These are phyloP conservation scores for Paradoxurus hermaphroditus DNA, from an alignment of 2,113 vertebrate species.

Conservation along the genomic window DNA sequence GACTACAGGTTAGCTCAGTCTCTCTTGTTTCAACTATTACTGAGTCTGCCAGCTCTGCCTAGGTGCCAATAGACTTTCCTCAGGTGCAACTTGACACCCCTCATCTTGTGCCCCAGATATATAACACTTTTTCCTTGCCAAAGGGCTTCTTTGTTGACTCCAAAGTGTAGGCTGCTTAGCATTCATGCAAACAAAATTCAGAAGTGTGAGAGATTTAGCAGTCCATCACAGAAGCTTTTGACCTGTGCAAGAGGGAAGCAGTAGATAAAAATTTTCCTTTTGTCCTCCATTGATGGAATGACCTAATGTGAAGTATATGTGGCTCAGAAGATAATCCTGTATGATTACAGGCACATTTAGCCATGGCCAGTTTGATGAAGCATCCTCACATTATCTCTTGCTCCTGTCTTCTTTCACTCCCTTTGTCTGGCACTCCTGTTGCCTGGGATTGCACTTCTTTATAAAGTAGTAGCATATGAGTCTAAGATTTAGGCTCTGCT, in stretches of 20 bases:
- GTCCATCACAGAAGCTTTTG: not conserved
- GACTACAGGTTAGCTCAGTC: not conserved
- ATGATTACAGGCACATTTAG: not conserved
- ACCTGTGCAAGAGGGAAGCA: not conserved
- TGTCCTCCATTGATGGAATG: not conserved
- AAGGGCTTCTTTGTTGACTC: not conserved
- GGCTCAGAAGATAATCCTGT: not conserved
- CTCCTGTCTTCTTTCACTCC: not conserved
- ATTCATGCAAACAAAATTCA: not conserved
- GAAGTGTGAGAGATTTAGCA: not conserved
- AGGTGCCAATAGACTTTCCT: not conserved
- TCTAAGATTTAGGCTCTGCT: not conserved
- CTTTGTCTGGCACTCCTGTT: not conserved
- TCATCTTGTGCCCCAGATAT: not conserved
- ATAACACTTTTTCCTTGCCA: not conserved
- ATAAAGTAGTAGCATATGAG: not conserved
- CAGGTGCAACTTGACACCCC: not conserved
- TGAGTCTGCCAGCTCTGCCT: fast-evolving
- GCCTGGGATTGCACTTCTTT: not conserved
- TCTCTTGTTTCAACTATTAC: not conserved
- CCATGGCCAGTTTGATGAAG: not conserved
- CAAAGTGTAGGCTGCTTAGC: not conserved
- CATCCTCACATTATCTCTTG: not conserved
- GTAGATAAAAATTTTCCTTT: not conserved
- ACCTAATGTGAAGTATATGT: not conserved